Evolutionary conservation across 2,797 vertebrate genomes (phyloP), one percentile per base, ranked within the genome.

Genomic region (Catamblyrhynchus diadema): DNA sequence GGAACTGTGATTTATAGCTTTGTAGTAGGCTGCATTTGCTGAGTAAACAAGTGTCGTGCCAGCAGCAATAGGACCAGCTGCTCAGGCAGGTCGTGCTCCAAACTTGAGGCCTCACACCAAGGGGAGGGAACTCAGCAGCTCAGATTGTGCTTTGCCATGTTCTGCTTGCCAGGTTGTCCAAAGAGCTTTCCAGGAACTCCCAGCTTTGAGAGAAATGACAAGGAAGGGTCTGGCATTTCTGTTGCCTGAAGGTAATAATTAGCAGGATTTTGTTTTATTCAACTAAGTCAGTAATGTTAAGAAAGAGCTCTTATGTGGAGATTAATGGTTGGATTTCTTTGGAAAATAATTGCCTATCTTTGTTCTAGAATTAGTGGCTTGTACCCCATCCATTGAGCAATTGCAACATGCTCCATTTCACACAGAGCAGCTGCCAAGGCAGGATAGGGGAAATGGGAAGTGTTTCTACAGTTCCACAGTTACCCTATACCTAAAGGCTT

Each of bases 71-170:
- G 33, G 27, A 21, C 9, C 42, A 80, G 65, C 62, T 72, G 66
- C 64, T 48, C 25, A 57, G 50, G 28, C 32, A 66, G 56, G 33
- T 80, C 12, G 1, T 24, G 16, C 48, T 78, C 48, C 59, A n/a
- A 44, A 71, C 1, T 0, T 6, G 41, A 72, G 25, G 41, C 25
- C 8, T 88, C 72, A 25, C 0, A 1, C 45, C 59, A 59, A 42
- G 33, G 28, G 17, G 20, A 74, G 45, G 28, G 19, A 89, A 10
- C 25, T 44, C 69, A 60, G 47, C n/a, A 54, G 13, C 61, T 86
- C 71, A 71, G 44, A 28, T 25, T 77, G 14, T 1, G 2, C 67
- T 77, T 74, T 37, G 57, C 53, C 42, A 37, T 7, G 6, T 57
- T 27, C 22, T 66, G 41, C 60, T 84, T 75, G n/a, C 14, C 59